Evolutionary conservation across 2,888 invertebrate genomes (phyloP).

Genomic region (Philonicus albiceps): DNA sequence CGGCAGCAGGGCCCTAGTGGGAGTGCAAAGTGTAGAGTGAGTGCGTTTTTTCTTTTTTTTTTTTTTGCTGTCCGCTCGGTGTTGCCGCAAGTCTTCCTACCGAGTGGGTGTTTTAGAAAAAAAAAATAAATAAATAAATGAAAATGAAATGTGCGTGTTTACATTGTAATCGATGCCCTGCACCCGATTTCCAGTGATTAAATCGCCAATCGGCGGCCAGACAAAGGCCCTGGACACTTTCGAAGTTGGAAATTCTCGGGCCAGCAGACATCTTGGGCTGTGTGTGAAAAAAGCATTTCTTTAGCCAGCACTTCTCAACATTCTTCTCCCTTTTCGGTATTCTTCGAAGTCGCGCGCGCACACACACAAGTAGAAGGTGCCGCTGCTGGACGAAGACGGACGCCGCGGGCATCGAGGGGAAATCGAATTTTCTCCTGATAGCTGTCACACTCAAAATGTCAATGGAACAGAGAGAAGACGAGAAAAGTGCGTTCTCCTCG

Average conservation of each 20-base stretch:
- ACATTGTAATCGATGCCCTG: neutral
- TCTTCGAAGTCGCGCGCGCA: neutral
- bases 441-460: constrained; percentile 31
- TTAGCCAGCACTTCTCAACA: constrained; percentile 22
- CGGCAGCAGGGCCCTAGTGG: neutral
- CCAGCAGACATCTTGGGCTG: constrained; percentile 42
- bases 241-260: neutral
- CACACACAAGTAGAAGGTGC: neutral
- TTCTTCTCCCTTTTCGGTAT: constrained; percentile 24
- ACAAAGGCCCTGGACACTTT: constrained; percentile 13
- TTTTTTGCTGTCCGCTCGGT: neutral
- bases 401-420: neutral
- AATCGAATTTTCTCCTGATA: neutral
- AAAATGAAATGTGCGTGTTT: constrained; percentile 27
- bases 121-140: too few species aligned
- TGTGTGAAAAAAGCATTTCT: constrained; percentile 14
- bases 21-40: neutral
- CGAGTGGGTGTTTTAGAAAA: neutral
- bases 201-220: neutral
- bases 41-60: neutral
- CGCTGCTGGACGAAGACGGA: neutral
- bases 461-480: constrained; percentile 20
- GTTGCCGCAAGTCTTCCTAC: neutral
- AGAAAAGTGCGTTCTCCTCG: constrained; percentile 32
- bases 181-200: neutral